Percentiles rank a stretch among this genome's conserved stretches.
phyloP scores from a whole-genome alignment of 2,797 vertebrate species.

The Philypnodon macrostomus region DNA sequence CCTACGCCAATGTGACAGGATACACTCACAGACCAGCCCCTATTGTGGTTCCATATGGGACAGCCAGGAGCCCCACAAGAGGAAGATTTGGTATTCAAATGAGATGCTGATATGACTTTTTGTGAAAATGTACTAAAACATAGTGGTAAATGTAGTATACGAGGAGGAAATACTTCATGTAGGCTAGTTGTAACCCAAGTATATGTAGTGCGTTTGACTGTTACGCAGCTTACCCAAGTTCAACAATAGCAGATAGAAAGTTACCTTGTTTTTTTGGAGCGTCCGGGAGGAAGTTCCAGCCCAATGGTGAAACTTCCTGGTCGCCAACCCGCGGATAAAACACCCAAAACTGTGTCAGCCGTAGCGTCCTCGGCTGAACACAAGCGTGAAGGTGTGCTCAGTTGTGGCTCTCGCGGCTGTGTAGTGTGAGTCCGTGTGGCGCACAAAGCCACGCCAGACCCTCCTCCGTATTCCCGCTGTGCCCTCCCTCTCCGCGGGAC shows the following conservation, averaged over 20 bases:
- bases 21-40: constrained; percentile 20
- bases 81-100: constrained; percentile 55
- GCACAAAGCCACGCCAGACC: constrained; percentile 46
- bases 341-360: not conserved
- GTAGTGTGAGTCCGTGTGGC: constrained; percentile 37
- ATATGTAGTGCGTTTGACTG: not conserved
- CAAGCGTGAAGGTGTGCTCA: constrained; percentile 1
- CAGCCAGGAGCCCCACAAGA: constrained; percentile 11
- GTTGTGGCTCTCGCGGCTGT: constrained; percentile 30
- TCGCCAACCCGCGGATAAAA: not conserved
- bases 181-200: not conserved
- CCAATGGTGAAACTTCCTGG: constrained; percentile 27
- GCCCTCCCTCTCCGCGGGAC: constrained; percentile 1
- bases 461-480: not conserved
- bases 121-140: not conserved
- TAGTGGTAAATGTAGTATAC: not conserved
- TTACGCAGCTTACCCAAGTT: not conserved
- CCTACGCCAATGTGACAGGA: not conserved
- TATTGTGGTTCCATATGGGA: constrained; percentile 36
- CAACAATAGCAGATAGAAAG: constrained; percentile 5
- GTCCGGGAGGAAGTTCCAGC: constrained; percentile 19
- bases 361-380: constrained; percentile 11
- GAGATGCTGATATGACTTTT: constrained; percentile 54
- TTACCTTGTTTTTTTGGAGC: constrained; percentile 46
- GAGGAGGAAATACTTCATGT: not conserved